Evolutionary conservation across 2,888 invertebrate genomes (phyloP), one percentile per base, ranked within the genome.

Genomic region (Meiosimyza decipiens): DNA sequence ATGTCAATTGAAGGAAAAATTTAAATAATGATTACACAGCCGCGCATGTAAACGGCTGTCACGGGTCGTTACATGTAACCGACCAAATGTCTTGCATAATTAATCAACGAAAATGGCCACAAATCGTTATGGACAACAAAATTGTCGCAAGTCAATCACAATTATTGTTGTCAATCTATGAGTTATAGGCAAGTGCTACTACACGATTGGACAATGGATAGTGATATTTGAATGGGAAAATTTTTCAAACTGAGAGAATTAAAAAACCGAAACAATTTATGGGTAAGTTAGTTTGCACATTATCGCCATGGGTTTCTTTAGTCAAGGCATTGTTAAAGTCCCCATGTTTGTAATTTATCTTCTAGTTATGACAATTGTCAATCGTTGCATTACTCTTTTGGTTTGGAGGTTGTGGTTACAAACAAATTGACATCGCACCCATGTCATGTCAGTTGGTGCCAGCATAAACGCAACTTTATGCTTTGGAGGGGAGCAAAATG

Each of bases 81-180:
- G 40, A 40, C 40, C 65, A 65, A 65, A 52, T 52, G 28, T 51
- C 50, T 52, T 28, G 65, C 49, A 50, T 65, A 65, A 65, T 65
- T 65, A 65, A 65, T 65, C 52, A 65, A 18, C n/a, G 33, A 9
- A 22, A 51, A 28, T 16, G 13, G 49, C 40, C 22, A 52, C 7
- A 18, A 33, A 65, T 18, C 52, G 51, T 52, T 65, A 22, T 49
- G 51, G 65, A 65, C 33, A 65, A 33, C n/a, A 18, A 51, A 51
- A 65, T 65, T 65, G 52, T 6, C 33, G 28, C 15, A 52, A 51
- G 51, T 28, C 52, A 65, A 52, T 51, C 65, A 65, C 51, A 51
- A 33, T 50, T n/a, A 28, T 62, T 62, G 65, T 65, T 65, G 52
- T 18, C 9, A 28, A 28, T n/a, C n/a, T 51, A 52, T 52, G 28